Conservation (phyloP, 2,888 invertebrate genomes). For the Mythimna pallens region DNA sequence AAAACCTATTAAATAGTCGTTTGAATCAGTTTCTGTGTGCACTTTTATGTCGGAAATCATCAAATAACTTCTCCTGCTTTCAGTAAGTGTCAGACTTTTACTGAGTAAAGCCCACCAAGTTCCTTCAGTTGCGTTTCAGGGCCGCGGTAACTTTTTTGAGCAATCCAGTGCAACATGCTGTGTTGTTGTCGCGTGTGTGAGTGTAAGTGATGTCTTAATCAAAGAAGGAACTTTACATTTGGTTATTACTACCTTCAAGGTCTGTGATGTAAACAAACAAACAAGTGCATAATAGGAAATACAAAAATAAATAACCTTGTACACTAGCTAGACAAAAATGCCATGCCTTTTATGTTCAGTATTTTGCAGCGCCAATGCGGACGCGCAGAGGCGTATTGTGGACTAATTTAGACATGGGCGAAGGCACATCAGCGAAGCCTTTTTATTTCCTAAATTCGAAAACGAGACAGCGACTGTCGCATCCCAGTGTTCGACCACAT, state of each 20-base stretch:
- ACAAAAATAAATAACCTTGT: conserved; percentile 29
- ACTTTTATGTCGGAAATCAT: too few relatives aligned
- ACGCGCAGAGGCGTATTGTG: conserved; percentile 15
- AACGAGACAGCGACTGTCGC: too few relatives aligned
- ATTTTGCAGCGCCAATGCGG: conserved; percentile 55
- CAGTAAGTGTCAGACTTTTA: too few relatives aligned
- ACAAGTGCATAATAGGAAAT: conserved; percentile 33
- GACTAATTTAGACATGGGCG: too few relatives aligned
- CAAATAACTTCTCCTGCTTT: too few relatives aligned
- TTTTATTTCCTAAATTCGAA: too few relatives aligned
- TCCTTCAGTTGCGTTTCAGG: too few relatives aligned
- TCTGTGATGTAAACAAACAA: conserved; percentile 29
- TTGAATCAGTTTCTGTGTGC: conserved; percentile 10
- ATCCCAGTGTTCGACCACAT: too few relatives aligned
- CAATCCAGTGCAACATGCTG: background rate
- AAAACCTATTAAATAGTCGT: conserved; percentile 27
- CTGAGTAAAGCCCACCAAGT: too few relatives aligned
- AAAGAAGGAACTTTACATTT: conserved; percentile 30
- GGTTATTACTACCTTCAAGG: conserved; percentile 30
- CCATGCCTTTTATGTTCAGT: conserved; percentile 35
- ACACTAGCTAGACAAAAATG: conserved; percentile 36
- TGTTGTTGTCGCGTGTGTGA: background rate
- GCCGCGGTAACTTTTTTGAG: too few relatives aligned
- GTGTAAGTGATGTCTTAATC: background rate
- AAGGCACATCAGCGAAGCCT: too few relatives aligned